Evolutionary conservation across 1,140 invertebrate species (phyloP).

Genomic region (Pseudoatta argentina): DNA sequence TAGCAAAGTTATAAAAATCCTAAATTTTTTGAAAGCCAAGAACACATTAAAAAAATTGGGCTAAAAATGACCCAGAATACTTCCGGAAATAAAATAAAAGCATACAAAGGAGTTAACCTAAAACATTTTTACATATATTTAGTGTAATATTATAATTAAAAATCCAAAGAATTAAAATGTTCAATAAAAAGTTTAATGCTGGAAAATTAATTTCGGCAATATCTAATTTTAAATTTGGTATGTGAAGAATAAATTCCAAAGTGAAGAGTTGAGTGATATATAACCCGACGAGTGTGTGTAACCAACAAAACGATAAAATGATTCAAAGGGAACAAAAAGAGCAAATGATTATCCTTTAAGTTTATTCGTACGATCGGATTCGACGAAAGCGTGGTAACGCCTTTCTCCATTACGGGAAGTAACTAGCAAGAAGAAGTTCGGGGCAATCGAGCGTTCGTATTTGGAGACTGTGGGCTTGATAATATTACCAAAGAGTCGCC

Average conservation of each 20-base stretch:
- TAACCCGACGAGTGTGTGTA: not conserved
- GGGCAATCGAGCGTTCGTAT: conserved; percentile 61
- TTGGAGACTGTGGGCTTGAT: conserved; percentile 65
- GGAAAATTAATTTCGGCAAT: not conserved
- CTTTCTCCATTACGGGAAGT: conserved; percentile 24
- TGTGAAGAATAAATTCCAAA: not conserved
- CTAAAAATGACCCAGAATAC: too few relatives aligned
- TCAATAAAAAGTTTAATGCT: not conserved
- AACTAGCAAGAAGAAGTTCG: conserved; percentile 61
- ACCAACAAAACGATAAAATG: not conserved
- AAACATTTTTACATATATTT: not conserved
- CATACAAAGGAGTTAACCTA: not conserved
- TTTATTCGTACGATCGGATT: not conserved
- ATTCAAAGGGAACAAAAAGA: conserved; percentile 12
- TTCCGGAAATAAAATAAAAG: not conserved
- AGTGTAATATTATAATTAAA: not conserved
- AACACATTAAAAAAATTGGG: too few relatives aligned
- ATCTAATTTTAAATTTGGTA: not conserved
- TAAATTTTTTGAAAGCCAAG: too few relatives aligned
- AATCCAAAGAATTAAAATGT: not conserved
- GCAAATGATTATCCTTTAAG: not conserved
- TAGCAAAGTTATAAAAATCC: too few relatives aligned
- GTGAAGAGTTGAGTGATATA: not conserved
- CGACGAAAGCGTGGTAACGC: conserved; percentile 17
- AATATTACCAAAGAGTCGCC: conserved; percentile 63